Base-by-base conservation (phyloP, 2,113 vertebrate genomes). In the Isichthys henryi region DNA sequence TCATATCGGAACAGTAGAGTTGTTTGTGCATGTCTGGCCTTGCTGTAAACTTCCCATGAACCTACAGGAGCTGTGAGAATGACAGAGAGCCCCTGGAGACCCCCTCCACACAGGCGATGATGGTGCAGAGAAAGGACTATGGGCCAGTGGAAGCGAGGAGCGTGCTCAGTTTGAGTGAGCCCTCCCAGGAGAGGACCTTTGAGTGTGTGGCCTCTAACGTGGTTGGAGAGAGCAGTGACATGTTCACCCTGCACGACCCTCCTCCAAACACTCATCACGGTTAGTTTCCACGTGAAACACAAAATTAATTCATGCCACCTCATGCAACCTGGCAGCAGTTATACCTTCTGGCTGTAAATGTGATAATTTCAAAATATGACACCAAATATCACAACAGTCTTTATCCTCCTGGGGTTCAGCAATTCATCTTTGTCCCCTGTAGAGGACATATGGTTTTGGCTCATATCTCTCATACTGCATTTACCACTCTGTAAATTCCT, bases 121-220 rank as follows among this genome's bases (percentile, higher is more conserved):
- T 49, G 27, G 82, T 58, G 8, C 27, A 77, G 0, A 1, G 2
- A 13, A 3, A 93, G 87, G 93, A 94, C 7, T 95, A 96, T 91
- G 91, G 31, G 48, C 93, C 91, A 50, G 94, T 94, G 84, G 92
- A 89, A 0, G 94, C 97, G 66, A 93, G 90, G 83, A 96, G 94
- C 49, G 15, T 74, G 7, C 90, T 97, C 70, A 77, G 3, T 0
- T 82, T 93, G 0, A 90, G 49, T 52, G 89, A 93, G 13, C 8
- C 88, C 31, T 91, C 82, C 7, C 91, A 92, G 89, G 96, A 96
- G 83, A 90, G 91, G 87, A 97, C 95, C 1, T 94, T 96, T 1
- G 95, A 96, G 93, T 99, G 98, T 84, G 89, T 95, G 13, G 95
- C 97, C 45, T 85, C 62, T 83, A 99, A 97, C 50, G 31, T 19